These are phyloP conservation scores for Carlito syrichta DNA, from an alignment of 2,113 vertebrate genomes.

Conservation along the genomic window DNA sequence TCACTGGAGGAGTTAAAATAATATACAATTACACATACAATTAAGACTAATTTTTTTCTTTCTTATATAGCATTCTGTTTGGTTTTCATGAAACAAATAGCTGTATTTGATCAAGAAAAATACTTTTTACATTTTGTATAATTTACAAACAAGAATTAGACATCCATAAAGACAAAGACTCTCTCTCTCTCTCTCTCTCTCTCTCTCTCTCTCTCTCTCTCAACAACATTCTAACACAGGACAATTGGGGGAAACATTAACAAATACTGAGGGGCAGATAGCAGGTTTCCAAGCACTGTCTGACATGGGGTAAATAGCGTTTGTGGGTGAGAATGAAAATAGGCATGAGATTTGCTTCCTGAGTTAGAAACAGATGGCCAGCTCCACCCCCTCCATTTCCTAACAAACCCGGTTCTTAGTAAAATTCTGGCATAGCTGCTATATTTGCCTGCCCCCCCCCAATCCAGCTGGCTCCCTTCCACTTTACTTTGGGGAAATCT, in stretches of 20 bases:
- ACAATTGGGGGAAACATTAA: not conserved
- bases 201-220: not conserved
- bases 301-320: not conserved
- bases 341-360: not conserved
- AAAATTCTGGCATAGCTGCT: not conserved
- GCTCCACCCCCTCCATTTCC: not conserved
- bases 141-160: constrained; percentile 42
- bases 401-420: not conserved
- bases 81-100: not conserved
- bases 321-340: not conserved
- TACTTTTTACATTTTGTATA: not conserved
- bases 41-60: not conserved
- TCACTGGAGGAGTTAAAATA: not conserved
- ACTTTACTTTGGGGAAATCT: not conserved
- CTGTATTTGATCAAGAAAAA: not conserved
- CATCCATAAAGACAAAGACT: not conserved
- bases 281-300: not conserved
- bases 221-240: not conserved
- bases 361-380: not conserved
- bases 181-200: not conserved
- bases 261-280: not conserved
- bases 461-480: not conserved
- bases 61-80: not conserved
- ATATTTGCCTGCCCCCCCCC: not conserved
- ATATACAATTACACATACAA: not conserved